Evolutionary conservation across 2,797 vertebrate species (phyloP).

Genomic region (Kryptopterus vitreolus): DNA sequence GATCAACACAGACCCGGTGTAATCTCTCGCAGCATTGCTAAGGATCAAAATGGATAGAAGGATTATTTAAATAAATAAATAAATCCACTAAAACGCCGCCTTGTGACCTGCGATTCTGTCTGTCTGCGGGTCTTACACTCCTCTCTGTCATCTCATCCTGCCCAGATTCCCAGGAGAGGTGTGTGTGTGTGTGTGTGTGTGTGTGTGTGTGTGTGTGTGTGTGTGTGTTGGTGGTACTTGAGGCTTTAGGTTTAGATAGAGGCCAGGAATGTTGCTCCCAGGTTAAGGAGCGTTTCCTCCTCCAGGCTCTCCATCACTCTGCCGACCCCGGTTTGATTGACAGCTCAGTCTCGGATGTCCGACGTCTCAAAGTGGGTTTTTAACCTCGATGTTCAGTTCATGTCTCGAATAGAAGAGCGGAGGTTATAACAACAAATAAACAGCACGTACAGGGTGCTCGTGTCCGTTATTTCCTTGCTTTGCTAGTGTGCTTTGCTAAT

Average conservation of each 20-base stretch:
- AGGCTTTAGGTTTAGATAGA: neutral
- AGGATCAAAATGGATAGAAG: neutral
- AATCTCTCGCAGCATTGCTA: neutral
- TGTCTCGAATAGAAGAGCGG: neutral
- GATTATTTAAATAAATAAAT: neutral
- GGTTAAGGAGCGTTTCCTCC: constrained; percentile 36
- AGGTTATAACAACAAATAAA: too few relatives aligned
- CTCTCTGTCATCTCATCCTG: neutral
- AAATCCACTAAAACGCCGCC: neutral
- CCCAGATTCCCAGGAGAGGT: neutral
- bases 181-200: neutral
- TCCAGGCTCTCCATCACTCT: constrained; percentile 18
- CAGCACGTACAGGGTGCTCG: too few relatives aligned
- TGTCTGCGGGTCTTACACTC: neutral
- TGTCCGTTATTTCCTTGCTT: too few relatives aligned
- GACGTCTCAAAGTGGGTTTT: neutral
- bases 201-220: neutral
- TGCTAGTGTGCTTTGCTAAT: too few relatives aligned
- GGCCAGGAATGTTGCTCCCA: constrained; percentile 6
- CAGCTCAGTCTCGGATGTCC: neutral
- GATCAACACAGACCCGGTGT: neutral
- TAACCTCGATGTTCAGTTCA: neutral
- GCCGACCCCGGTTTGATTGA: constrained; percentile 16
- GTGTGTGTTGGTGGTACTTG: neutral
- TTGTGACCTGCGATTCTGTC: neutral